Evolutionary conservation across 2,888 invertebrate genomes (phyloP).

Genomic region (Latrodectus elegans): DNA sequence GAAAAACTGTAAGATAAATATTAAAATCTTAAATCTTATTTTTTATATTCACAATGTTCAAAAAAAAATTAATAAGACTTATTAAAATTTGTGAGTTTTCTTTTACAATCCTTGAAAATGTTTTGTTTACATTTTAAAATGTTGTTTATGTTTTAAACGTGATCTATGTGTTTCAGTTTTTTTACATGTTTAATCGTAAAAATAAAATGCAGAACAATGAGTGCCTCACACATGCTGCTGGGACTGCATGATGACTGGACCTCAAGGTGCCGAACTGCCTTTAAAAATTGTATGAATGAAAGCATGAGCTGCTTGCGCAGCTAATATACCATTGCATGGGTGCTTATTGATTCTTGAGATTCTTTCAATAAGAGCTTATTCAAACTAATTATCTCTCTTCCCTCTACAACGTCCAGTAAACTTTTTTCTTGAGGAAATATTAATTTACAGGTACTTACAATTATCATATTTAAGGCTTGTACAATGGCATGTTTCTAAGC

Average conservation of each 20-base stretch:
- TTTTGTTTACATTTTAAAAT: neutral
- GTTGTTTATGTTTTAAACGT: neutral
- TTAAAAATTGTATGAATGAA: slow-evolving; percentile 30
- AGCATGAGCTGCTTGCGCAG: slow-evolving; percentile 25
- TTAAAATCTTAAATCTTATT: too few relatives aligned
- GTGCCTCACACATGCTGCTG: slow-evolving; percentile 48
- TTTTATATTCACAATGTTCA: neutral
- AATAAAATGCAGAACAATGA: slow-evolving; percentile 28
- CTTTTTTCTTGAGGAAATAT: too few relatives aligned
- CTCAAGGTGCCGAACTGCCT: slow-evolving; percentile 53
- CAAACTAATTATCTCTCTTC: slow-evolving; percentile 11
- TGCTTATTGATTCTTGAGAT: slow-evolving; percentile 57
- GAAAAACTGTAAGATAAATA: too few relatives aligned
- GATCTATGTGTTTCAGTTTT: neutral
- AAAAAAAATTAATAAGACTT: neutral
- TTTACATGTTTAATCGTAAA: neutral
- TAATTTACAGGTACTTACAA: too few relatives aligned
- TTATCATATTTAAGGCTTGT: too few relatives aligned
- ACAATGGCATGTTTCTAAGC: too few relatives aligned
- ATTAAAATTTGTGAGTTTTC: neutral
- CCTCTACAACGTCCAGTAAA: slow-evolving; percentile 5
- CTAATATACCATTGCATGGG: slow-evolving; percentile 30
- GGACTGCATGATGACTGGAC: slow-evolving; percentile 43
- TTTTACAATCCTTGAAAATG: neutral
- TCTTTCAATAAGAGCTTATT: slow-evolving; percentile 59